A percentile compares a stretch with the other conserved stretches of the same genome.
Conservation (phyloP, 2,797 vertebrate species). For the Chaetodon trifasciatus region DNA sequence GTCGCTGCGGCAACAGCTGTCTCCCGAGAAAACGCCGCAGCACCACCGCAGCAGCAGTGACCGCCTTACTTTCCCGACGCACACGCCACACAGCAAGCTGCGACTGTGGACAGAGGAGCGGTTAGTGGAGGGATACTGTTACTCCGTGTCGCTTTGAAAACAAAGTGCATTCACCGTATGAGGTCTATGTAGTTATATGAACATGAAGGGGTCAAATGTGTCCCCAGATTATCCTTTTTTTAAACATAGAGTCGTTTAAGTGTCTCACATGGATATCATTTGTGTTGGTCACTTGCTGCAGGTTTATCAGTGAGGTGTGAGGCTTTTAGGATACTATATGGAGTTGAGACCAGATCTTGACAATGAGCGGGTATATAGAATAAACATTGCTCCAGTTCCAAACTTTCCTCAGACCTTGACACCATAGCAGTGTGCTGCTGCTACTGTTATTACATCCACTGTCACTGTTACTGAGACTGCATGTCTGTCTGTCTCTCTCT, state of each 20-base stretch:
- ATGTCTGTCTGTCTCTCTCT: too few relatives aligned
- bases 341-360: background rate
- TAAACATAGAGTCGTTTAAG: background rate
- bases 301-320: background rate
- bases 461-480: too few relatives aligned
- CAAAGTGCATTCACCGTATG: background rate
- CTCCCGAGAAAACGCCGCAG: slow-evolving; percentile 88
- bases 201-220: background rate
- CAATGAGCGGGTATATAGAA: background rate
- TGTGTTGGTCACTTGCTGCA: slow-evolving; percentile 2
- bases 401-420: background rate
- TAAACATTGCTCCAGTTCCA: background rate
- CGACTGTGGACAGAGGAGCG: slow-evolving; percentile 96
- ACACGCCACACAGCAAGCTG: slow-evolving; percentile 90
- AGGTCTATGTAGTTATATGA: too few relatives aligned
- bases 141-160: too few relatives aligned
- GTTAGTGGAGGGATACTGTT: slow-evolving; percentile 79
- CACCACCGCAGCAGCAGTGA: slow-evolving; percentile 89
- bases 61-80: slow-evolving; percentile 88
- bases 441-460: too few relatives aligned
- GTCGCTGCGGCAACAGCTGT: slow-evolving; percentile 94
- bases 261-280: background rate
- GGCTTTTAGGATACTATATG: background rate
- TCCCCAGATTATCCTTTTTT: background rate
- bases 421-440: background rate